These are phyloP conservation scores for Nannobrachium achirus DNA, from an alignment of 2,113 vertebrate genomes.

Conservation along the genomic window DNA sequence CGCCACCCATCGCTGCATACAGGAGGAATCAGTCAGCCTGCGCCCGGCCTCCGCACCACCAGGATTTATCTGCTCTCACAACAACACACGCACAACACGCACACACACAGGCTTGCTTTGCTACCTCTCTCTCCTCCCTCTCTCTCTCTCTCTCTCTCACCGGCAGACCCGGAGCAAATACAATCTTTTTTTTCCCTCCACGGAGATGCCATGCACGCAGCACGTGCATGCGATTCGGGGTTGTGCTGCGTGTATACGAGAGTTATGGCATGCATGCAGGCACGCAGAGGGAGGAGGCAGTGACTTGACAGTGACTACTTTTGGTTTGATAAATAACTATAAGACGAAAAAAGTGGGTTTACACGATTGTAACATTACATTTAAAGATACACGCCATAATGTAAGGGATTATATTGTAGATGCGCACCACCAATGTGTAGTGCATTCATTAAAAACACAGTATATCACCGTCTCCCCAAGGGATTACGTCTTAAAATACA, in stretches of 20 bases:
- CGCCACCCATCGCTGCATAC: constrained; percentile 85
- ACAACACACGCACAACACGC: constrained; percentile 67
- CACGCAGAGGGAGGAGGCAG: too few relatives aligned
- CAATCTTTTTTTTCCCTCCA: constrained; percentile 60
- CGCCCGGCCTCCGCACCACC: constrained; percentile 70
- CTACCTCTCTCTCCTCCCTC: too few relatives aligned
- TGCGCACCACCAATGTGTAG: too few relatives aligned
- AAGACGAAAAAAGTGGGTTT: not conserved
- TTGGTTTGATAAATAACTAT: too few relatives aligned
- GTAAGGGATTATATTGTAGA: too few relatives aligned
- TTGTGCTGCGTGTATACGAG: too few relatives aligned
- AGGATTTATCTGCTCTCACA: constrained; percentile 79
- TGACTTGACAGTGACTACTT: too few relatives aligned
- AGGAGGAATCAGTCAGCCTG: constrained; percentile 82
- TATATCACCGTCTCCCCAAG: too few relatives aligned
- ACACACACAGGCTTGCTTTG: constrained; percentile 71
- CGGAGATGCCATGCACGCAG: constrained; percentile 35
- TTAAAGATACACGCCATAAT: not conserved
- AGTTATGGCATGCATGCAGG: too few relatives aligned
- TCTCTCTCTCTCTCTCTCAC: constrained; percentile 26
- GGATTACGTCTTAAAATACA: not conserved
- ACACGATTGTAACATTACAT: constrained; percentile 26
- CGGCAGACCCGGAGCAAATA: constrained; percentile 74
- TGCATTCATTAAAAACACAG: too few relatives aligned
- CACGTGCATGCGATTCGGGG: too few relatives aligned